Percentiles rank a stretch among this genome's conserved stretches.
Conservation (phyloP, 2,113 vertebrate species). For the Quiscalus mexicanus region DNA sequence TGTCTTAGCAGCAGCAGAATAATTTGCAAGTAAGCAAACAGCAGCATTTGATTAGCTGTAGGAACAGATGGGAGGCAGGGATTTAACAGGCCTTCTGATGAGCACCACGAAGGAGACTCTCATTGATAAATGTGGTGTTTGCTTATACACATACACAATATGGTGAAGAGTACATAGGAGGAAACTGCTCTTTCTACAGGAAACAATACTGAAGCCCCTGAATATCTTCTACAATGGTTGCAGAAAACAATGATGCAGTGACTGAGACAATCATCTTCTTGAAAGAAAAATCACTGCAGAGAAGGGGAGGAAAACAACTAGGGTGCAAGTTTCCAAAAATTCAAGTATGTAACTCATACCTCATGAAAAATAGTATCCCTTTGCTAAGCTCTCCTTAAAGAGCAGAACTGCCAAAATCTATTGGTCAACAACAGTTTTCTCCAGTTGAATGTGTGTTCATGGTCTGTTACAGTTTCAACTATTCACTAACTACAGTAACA, state of each 20-base stretch:
- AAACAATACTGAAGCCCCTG: background rate
- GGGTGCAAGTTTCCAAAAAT: background rate
- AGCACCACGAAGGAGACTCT: background rate
- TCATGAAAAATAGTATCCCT: background rate
- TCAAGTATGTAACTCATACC: background rate
- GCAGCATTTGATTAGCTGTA: slow-evolving; percentile 2
- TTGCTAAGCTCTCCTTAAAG: background rate
- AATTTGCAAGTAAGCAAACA: slow-evolving; percentile 24
- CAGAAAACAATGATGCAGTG: background rate
- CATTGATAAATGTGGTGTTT: background rate
- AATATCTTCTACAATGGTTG: background rate
- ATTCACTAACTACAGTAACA: background rate
- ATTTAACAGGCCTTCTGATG: slow-evolving; percentile 6
- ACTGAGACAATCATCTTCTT: background rate
- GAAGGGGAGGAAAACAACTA: background rate
- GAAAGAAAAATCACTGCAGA: background rate
- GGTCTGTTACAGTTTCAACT: background rate
- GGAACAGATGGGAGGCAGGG: slow-evolving; percentile 11
- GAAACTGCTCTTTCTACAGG: background rate
- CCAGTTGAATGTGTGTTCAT: background rate
- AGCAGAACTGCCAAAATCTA: background rate
- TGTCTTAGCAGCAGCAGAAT: background rate
- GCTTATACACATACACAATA: background rate
- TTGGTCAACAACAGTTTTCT: background rate
- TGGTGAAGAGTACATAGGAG: background rate